Base-by-base conservation (phyloP, 2,888 invertebrate species). In the Gymnosoma rotundatum region DNA sequence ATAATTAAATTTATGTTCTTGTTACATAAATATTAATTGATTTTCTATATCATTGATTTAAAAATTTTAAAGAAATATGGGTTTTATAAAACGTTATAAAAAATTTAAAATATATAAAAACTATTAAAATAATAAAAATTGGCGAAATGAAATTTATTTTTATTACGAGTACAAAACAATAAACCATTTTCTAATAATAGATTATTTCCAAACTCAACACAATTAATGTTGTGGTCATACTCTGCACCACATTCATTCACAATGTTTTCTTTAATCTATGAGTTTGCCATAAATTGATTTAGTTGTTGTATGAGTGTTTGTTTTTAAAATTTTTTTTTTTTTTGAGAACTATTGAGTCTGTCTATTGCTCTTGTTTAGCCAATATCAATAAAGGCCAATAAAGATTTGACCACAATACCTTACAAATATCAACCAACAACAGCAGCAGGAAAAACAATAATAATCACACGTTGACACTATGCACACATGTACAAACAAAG, bases 331-430 rank as follows among this genome's bases (percentile, higher is more conserved):
- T 61, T 32, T 52, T n/a, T 36, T 45, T 61, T 74, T 50, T 25
- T 21, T 45, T 9, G 36, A 63, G 48, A 16, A 21, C 12, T 32
- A 52, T 16, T 64, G 8, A 38, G 10, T 54, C 52, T 61, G 45
- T 54, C 50, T 60, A 42, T 61, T 63, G 60, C 56, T 54, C 48
- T 54, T 45, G 14, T 75, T 54, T 7, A 66, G 61, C 64, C 69
- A 60, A 67, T 61, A 85, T 74, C 69, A 78, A 81, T 78, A 80
- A 84, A 70, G 64, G 78, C 20, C 81, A 81, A 84, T 78, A 80
- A 76, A 79, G 9, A 76, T 75, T 74, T 78, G 74, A 82, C 84
- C 78, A 79, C 74, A 82, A 79, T 75, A 85, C 70, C 56, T 73
- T 61, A 75, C 45, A 80, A 76, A 58, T 54, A 79, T 64, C 25